phyloP scores from a whole-genome alignment of 2,888 invertebrate genomes.

The Drosophila quasianomalipes region DNA sequence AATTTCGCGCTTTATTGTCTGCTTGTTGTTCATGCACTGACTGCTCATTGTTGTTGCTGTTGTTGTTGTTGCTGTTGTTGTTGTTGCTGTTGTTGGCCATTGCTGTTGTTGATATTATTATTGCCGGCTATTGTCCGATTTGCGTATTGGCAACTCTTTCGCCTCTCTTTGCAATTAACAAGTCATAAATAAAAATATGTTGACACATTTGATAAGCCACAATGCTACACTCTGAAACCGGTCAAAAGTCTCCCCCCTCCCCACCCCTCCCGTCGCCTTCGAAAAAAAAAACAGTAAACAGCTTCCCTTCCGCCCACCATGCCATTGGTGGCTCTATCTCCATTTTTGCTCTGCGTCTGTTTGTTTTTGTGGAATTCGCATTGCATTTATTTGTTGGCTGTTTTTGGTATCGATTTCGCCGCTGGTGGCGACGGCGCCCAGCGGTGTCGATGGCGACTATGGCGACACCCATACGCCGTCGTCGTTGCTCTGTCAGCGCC shows the following conservation, averaged over 20 bases:
- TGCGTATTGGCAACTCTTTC: slow-evolving; percentile 71
- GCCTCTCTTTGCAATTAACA: slow-evolving; percentile 79
- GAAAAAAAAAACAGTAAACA: neutral
- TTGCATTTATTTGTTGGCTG: slow-evolving; percentile 43
- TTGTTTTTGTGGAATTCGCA: slow-evolving; percentile 35
- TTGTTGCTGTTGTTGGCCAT: no score
- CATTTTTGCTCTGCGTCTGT: neutral
- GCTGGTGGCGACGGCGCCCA: slow-evolving; percentile 33
- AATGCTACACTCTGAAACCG: slow-evolving; percentile 40
- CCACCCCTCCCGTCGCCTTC: neutral
- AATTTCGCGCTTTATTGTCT: slow-evolving; percentile 74
- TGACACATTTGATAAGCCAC: slow-evolving; percentile 73
- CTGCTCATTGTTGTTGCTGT: slow-evolving; percentile 26
- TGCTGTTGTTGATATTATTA: slow-evolving; percentile 11
- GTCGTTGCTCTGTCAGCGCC: slow-evolving; percentile 2
- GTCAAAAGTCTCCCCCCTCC: slow-evolving; percentile 27
- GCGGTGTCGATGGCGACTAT: slow-evolving; percentile 32
- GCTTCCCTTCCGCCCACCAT: neutral
- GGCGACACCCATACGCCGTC: slow-evolving; percentile 47
- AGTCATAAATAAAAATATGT: slow-evolving; percentile 77
- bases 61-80: no score
- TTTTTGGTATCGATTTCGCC: slow-evolving; percentile 55
- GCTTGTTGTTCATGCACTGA: slow-evolving; percentile 55
- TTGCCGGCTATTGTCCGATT: slow-evolving; percentile 58
- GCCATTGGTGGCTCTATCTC: neutral